A percentile compares a stretch with the other conserved stretches of the same genome.
These are phyloP conservation scores for Limnephilus lunatus DNA, from an alignment of 2,888 invertebrate genomes.

Conservation along the genomic window DNA sequence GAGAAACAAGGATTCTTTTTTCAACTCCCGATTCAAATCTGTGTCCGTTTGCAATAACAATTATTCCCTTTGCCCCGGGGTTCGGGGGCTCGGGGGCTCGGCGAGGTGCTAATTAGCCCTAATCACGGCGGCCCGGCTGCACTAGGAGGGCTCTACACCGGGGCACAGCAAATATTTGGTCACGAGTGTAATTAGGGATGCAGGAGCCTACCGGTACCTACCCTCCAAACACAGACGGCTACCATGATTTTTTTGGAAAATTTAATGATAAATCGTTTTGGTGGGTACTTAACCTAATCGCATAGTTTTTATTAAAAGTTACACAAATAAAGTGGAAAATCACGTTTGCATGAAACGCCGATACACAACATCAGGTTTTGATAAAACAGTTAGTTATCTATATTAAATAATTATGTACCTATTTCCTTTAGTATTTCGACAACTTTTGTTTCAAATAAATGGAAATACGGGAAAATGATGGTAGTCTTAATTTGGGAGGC, in stretches of 20 bases:
- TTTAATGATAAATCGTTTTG: neutral
- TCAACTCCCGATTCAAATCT: neutral
- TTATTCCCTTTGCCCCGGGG: conserved; percentile 35
- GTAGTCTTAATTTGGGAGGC: too few relatives aligned
- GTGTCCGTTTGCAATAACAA: conserved; percentile 4
- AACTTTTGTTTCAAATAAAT: too few relatives aligned
- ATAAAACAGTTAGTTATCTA: too few relatives aligned
- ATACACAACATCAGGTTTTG: too few relatives aligned
- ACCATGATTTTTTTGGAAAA: neutral
- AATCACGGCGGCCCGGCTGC: conserved; percentile 52
- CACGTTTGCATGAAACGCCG: neutral
- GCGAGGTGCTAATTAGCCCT: conserved; percentile 65
- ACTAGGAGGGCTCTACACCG: conserved; percentile 11
- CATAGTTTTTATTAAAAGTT: neutral
- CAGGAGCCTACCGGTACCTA: conserved; percentile 32
- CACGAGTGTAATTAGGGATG: conserved; percentile 58
- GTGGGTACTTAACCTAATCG: neutral
- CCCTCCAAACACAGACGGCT: conserved; percentile 19
- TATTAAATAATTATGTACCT: too few relatives aligned
- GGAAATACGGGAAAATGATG: too few relatives aligned
- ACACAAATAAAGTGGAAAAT: neutral
- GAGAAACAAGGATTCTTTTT: neutral
- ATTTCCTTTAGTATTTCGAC: too few relatives aligned
- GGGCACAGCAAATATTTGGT: conserved; percentile 63
- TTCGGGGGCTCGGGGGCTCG: conserved; percentile 57